A percentile compares a stretch with the other conserved stretches of the same genome.
Evolutionary conservation across 2,797 vertebrate species (phyloP).

Genomic region (Intellagama lesueurii): DNA sequence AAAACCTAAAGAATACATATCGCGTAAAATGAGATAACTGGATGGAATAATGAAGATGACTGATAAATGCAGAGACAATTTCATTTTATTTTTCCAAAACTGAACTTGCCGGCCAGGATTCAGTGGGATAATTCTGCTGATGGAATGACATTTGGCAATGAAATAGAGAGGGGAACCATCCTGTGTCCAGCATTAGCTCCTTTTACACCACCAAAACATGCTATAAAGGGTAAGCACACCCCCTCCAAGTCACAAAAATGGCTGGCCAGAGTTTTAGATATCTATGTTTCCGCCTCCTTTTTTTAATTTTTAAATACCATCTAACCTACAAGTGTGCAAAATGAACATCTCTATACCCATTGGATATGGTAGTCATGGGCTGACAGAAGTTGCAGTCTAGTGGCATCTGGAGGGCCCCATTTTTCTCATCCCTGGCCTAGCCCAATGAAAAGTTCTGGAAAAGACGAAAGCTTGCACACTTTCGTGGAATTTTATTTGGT

Average conservation of each 20-base stretch:
- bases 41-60: constrained; percentile 77
- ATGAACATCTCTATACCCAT: too few relatives aligned
- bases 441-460: too few relatives aligned
- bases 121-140: not conserved
- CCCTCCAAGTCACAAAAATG: not conserved
- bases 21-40: constrained; percentile 86
- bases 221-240: not conserved
- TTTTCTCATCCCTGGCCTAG: too few relatives aligned
- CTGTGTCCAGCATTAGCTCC: not conserved
- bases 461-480: too few relatives aligned
- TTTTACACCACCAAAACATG: not conserved
- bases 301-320: too few relatives aligned
- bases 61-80: constrained; percentile 72
- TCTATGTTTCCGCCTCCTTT: too few relatives aligned
- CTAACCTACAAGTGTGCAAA: too few relatives aligned
- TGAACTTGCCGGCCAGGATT: not conserved
- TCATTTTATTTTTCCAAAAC: constrained; percentile 53
- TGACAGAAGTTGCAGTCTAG: too few relatives aligned
- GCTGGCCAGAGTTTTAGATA: too few relatives aligned
- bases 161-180: not conserved
- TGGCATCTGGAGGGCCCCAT: too few relatives aligned
- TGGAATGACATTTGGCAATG: not conserved
- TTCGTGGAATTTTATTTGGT: too few relatives aligned
- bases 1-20: constrained; percentile 84
- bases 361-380: too few relatives aligned